Conservation (phyloP, 92 coral and sea anemone genomes). For the Paramuricea clavata region DNA sequence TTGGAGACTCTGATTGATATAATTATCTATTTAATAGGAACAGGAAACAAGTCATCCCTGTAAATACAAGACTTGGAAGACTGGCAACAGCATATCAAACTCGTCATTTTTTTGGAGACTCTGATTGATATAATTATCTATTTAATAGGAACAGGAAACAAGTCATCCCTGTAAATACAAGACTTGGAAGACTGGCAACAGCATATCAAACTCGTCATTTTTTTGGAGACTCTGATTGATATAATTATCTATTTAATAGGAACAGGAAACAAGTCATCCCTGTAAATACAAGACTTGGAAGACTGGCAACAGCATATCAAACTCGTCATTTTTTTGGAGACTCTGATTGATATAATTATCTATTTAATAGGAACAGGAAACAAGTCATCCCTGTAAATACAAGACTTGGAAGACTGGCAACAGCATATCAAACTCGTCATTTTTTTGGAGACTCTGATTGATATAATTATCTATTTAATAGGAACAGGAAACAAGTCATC, state of each 20-base stretch:
- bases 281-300: conserved; percentile 35
- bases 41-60: background rate
- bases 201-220: conserved; percentile 1
- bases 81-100: conserved; percentile 18
- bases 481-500: too few species aligned
- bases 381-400: conserved; percentile 7
- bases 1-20: conserved; percentile 13
- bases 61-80: conserved; percentile 34
- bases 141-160: background rate
- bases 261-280: background rate
- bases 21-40: background rate
- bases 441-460: background rate
- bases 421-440: conserved; percentile 8
- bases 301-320: conserved; percentile 19
- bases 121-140: background rate
- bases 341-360: background rate
- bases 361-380: background rate
- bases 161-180: conserved; percentile 14
- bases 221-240: conserved; percentile 9
- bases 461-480: too few species aligned
- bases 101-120: conserved; percentile 6
- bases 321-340: conserved; percentile 9
- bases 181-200: conserved; percentile 34
- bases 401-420: conserved; percentile 32
- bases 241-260: background rate